These are phyloP conservation scores for Aspidapion aeneum DNA, from an alignment of 2,888 invertebrate genomes.

Conservation along the genomic window DNA sequence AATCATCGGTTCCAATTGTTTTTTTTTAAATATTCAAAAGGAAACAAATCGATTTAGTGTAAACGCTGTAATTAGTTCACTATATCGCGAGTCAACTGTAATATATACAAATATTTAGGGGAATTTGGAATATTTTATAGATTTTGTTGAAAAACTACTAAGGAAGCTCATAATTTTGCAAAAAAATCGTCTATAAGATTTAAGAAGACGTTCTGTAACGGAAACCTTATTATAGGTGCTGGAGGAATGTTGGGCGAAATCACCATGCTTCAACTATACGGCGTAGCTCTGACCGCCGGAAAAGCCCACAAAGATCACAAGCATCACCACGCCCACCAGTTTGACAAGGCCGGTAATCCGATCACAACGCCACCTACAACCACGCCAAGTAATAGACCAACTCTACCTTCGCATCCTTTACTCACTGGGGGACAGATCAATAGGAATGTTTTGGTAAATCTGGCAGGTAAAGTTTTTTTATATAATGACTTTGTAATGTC, in stretches of 20 bases:
- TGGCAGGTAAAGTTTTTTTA: conserved; percentile 49
- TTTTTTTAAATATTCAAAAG: no score
- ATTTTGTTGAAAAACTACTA: no score
- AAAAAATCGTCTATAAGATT: no score
- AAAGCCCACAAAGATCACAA: conserved; percentile 86
- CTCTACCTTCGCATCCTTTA: conserved; percentile 52
- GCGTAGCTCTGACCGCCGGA: conserved; percentile 77
- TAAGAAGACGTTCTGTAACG: no score
- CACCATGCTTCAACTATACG: conserved; percentile 77
- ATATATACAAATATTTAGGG: no score
- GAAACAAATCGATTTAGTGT: no score
- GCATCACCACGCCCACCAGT: conserved; percentile 81
- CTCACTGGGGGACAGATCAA: conserved; percentile 64
- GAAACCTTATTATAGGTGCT: conserved; percentile 48
- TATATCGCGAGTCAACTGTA: no score
- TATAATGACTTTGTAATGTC: no score
- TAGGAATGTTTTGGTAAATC: conserved; percentile 54
- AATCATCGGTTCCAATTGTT: no score
- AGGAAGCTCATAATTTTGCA: no score
- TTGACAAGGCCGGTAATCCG: conserved; percentile 67
- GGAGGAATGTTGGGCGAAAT: conserved; percentile 70
- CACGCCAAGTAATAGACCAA: conserved; percentile 53
- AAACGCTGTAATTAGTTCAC: no score
- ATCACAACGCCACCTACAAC: conserved; percentile 59
- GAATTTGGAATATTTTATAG: no score